Conservation (phyloP, 2,113 vertebrate species). For the Neogale vison region DNA sequence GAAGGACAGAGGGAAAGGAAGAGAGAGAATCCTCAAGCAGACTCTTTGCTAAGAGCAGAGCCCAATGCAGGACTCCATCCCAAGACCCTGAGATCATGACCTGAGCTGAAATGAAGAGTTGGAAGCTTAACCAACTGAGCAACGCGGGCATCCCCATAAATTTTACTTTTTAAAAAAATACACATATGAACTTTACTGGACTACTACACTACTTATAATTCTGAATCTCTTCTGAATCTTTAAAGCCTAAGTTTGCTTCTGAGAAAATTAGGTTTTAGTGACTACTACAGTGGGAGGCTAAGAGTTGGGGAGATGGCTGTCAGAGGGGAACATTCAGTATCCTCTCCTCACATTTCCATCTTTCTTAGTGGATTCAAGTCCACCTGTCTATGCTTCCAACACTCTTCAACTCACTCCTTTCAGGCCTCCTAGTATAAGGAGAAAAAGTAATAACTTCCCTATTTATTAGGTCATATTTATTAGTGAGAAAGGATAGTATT, state of each 20-base stretch:
- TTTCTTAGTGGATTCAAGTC: neutral
- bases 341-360: neutral
- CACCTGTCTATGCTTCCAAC: neutral
- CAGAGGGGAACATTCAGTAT: neutral
- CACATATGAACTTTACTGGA: neutral
- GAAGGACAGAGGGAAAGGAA: neutral
- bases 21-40: neutral
- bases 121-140: neutral
- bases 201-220: neutral
- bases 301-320: neutral
- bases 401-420: neutral
- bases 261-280: neutral
- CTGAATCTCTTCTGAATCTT: neutral
- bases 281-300: neutral
- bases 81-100: neutral
- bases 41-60: neutral
- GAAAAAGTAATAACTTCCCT: neutral
- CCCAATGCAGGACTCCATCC: neutral
- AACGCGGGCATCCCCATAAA: fast-evolving
- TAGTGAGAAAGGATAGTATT: neutral
- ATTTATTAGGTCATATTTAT: neutral
- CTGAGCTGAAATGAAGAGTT: neutral
- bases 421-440: neutral
- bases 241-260: neutral
- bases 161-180: neutral